Evolutionary conservation across 2,113 vertebrate species (phyloP), one percentile per base, ranked within the genome.

Genomic region (Brevimyrus niger): DNA sequence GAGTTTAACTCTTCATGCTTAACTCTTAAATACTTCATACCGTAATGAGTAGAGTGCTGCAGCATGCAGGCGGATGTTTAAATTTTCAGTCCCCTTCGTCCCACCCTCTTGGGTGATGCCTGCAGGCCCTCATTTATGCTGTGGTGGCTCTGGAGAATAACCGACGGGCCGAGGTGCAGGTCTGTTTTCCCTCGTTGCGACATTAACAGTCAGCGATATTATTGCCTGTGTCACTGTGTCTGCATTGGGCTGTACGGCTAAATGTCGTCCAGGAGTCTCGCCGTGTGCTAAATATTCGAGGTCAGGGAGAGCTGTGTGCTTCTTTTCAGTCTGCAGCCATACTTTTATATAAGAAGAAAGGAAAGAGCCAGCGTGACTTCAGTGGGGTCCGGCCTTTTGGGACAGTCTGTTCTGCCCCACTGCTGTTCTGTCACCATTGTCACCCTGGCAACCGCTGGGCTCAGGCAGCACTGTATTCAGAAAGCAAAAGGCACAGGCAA

Each of bases 371-470:
- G 48, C 91, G 89, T 76, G 89, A 51, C 6, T 47, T 17, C 47
- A 51, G 90, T 65, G 53, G 23, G 35, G 47, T 61, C 35, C 89
- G 27, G 90, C 61, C 87, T 80, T 90, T 89, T 93, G 90, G 90
- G 91, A 88, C 92, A 91, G 89, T 88, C 83, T 92, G 55, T 55
- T 80, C 73, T 80, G 31, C 31, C 91, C 76, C n/a, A 42, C 87
- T 19, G 38, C 38, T 23, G 8, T 91, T 91, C 89, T 89, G 90
- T 89, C 89, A 91, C 80, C 82, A 42, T 86, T 44, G 88, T 93
- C 90, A 55, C 90, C 92, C 87, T 65, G 89, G 93, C 94, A 94
- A 88, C 92, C 90, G 91, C 9, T 48, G 91, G 31, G 88, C 93
- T 92, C 87, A 27, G 88, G 88, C 91, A 89, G 89, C 90, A 38